Percentiles rank a stretch among this genome's conserved stretches.
phyloP scores from a whole-genome alignment of 2,797 vertebrate species.

The Leontopithecus rosalia region DNA sequence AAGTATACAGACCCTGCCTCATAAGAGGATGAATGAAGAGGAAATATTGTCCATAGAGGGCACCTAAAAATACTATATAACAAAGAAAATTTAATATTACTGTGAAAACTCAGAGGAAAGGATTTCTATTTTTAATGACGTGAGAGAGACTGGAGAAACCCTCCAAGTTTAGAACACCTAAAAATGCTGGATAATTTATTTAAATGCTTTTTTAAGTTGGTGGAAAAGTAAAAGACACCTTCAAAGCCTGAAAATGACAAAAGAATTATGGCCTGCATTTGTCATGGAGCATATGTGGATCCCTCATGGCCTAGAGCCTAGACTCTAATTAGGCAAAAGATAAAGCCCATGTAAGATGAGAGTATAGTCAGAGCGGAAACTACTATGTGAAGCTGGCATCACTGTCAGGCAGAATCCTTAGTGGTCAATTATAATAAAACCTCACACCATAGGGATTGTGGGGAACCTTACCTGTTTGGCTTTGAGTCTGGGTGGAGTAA shows the following conservation, averaged over 20 bases:
- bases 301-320: background rate
- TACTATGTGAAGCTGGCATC: background rate
- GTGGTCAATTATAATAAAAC: background rate
- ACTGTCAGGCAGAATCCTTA: background rate
- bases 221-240: background rate
- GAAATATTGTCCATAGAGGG: background rate
- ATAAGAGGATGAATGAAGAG: background rate
- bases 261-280: background rate
- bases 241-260: background rate
- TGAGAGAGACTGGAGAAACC: background rate
- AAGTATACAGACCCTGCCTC: background rate
- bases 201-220: background rate
- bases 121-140: slow-evolving; percentile 6
- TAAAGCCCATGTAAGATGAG: background rate
- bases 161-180: background rate
- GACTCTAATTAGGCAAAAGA: background rate
- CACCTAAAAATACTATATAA: background rate
- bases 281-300: background rate
- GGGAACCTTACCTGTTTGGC: background rate
- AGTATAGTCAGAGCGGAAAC: background rate
- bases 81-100: background rate
- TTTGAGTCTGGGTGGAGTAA: background rate
- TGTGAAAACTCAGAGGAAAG: slow-evolving; percentile 3
- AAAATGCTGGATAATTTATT: background rate
- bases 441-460: background rate